phyloP scores from a whole-genome alignment of 1,140 invertebrate genomes.

The Musca domestica region DNA sequence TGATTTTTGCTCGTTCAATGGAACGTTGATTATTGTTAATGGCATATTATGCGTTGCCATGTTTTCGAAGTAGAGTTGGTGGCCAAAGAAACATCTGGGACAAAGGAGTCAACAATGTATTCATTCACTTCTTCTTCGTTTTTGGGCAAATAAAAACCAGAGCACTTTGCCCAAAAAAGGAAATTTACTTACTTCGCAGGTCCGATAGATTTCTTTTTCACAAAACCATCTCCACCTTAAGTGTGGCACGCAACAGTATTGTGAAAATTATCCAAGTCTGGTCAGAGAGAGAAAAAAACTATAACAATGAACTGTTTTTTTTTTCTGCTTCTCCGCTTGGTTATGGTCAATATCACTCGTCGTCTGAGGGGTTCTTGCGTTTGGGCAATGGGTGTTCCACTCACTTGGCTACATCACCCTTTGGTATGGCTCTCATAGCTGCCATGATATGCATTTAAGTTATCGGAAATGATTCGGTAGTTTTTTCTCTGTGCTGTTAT shows the following conservation, averaged over 20 bases:
- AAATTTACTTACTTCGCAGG: conserved; percentile 4
- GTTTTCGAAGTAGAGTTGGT: neutral
- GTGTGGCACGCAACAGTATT: conserved; percentile 12
- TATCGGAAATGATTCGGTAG: too few species aligned
- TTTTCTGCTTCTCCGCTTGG: neutral
- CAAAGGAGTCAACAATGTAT: neutral
- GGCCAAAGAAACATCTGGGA: neutral
- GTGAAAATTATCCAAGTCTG: neutral
- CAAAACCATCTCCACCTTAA: neutral
- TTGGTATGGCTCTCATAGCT: too few species aligned
- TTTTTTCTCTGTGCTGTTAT: too few species aligned
- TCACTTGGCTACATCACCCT: too few species aligned
- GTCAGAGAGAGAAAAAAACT: neutral
- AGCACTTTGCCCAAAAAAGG: neutral
- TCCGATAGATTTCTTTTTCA: neutral
- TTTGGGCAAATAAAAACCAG: neutral
- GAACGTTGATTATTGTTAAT: conserved; percentile 15
- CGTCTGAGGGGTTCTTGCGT: too few species aligned
- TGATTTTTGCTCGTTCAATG: conserved; percentile 17
- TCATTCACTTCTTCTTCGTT: too few species aligned
- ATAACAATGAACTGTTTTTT: conserved; percentile 2
- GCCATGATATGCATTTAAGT: too few species aligned
- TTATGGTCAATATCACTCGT: neutral
- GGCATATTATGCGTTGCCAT: conserved; percentile 2
- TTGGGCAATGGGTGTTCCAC: too few species aligned